A percentile compares a stretch with the other conserved stretches of the same genome.
Evolutionary conservation across 2,797 vertebrate species (phyloP).

Genomic region (Lagocephalus sceleratus): DNA sequence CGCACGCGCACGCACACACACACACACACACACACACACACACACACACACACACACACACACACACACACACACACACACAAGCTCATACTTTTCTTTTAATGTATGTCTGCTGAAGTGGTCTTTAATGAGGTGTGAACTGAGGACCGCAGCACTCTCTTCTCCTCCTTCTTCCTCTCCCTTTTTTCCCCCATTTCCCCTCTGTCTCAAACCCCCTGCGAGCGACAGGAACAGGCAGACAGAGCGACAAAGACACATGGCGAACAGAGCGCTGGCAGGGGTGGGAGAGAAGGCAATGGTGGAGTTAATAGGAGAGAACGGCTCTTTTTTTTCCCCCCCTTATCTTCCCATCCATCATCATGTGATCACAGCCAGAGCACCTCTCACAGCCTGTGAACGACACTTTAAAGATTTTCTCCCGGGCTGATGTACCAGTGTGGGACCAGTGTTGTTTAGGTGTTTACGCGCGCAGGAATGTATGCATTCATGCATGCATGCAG

Average conservation of each 20-base stretch:
- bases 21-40: conserved; percentile 19
- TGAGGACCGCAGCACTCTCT: conserved; percentile 51
- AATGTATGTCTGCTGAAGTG: conserved; percentile 68
- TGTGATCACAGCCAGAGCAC: conserved; percentile 59
- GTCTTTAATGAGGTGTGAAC: conserved; percentile 75
- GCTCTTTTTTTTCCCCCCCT: conserved; percentile 45
- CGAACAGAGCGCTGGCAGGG: conserved; percentile 17
- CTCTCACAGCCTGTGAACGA: conserved; percentile 48
- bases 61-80: conserved; percentile 19
- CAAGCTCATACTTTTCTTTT: conserved; percentile 32
- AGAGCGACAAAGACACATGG: conserved; percentile 34
- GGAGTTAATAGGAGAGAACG: conserved; percentile 66
- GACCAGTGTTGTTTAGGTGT: conserved; percentile 1
- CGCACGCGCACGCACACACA: too few species aligned
- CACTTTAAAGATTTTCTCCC: conserved; percentile 49
- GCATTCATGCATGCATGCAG: conserved; percentile 10
- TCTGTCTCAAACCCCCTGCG: conserved; percentile 21
- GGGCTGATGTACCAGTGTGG: conserved; percentile 25
- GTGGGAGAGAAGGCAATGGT: conserved; percentile 27
- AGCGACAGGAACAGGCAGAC: conserved; percentile 38
- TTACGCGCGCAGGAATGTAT: conserved; percentile 6
- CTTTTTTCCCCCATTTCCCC: conserved; percentile 42
- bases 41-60: too few species aligned
- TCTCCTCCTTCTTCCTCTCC: conserved; percentile 22
- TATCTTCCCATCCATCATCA: conserved; percentile 65